These are phyloP conservation scores for Agrochola lychnidis DNA, from an alignment of 2,888 invertebrate species.

Conservation along the genomic window DNA sequence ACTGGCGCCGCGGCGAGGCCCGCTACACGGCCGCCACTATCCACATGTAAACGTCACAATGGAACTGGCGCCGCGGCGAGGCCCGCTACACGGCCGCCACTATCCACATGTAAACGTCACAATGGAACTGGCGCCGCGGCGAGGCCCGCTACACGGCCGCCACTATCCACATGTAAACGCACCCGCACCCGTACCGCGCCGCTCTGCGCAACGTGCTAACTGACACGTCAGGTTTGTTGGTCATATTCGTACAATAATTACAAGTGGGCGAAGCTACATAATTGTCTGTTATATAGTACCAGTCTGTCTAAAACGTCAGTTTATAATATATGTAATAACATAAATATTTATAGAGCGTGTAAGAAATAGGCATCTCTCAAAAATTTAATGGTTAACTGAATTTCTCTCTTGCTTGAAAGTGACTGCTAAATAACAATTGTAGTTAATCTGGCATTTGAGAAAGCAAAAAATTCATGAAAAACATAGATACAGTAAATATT, in stretches of 20 bases:
- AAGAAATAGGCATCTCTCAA: neutral
- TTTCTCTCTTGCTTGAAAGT: neutral
- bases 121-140: conserved; percentile 97
- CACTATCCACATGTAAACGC: conserved; percentile 96
- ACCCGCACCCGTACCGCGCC: conserved; percentile 6
- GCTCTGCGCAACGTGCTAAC: conserved; percentile 46
- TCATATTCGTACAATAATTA: conserved; percentile 9
- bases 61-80: conserved; percentile 97
- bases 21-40: conserved; percentile 98
- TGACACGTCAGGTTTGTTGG: conserved; percentile 14
- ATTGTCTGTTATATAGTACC: neutral
- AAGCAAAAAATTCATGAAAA: neutral
- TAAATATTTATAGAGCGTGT: neutral
- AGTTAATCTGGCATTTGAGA: neutral
- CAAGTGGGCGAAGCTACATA: neutral
- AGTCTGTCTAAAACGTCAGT: neutral
- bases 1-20: conserved; percentile 97
- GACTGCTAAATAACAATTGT: neutral
- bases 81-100: conserved; percentile 98
- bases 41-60: conserved; percentile 96
- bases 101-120: conserved; percentile 97
- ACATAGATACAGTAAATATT: neutral
- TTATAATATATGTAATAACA: neutral
- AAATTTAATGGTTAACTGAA: neutral
- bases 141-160: conserved; percentile 98